Base-by-base conservation (phyloP, 1,140 invertebrate genomes). In the Bombus fervidus region DNA sequence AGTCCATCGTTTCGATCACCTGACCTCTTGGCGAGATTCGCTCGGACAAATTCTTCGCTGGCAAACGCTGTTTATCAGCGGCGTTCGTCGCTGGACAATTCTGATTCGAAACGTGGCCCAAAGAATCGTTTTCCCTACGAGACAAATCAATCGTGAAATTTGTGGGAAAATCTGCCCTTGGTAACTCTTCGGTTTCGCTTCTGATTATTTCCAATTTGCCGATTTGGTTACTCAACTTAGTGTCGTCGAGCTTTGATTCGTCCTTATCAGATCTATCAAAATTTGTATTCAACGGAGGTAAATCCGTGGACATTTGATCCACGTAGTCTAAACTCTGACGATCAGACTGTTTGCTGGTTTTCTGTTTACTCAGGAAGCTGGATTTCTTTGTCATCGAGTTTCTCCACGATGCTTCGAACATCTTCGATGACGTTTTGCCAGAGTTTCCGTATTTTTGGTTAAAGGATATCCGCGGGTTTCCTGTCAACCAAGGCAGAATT, bases 401-500 rank as follows among this genome's bases (percentile, higher is more conserved):
- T 1, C 9, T 75, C 47, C 62, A 31, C 59, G 31, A 37, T 34
- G 68, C 34, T 31, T 75, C 71, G 37, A 39, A 47, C n/a, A 18
- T 5, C 1, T 34, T 80, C 22, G 57, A 47, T 6, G 69, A 64
- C 12, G 25, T 15, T 39, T 22, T 83, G 2, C 2, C 15, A 2
- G 39, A 2, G 25, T 43, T 79, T 15, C 66, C 72, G 43, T 87
- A 87, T 22, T 89, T 90, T 8, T 73, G 62, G 39, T 91, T 87
- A 80, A 91, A 91, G 2, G 91, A 87, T 0, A 18, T 28, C 0
- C 71, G 59, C 0, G 69, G 22, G 39, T 69, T 87, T 1, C 76
- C 86, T 6, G 28, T 41, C 25, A 86, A 34, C 89, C 87, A 90
- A 3, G 84, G 86, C 0, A 34, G 47, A 37, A 34, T 4, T 15